Base-by-base conservation (phyloP, 2,797 vertebrate genomes). In the Hozukius guyotensis region DNA sequence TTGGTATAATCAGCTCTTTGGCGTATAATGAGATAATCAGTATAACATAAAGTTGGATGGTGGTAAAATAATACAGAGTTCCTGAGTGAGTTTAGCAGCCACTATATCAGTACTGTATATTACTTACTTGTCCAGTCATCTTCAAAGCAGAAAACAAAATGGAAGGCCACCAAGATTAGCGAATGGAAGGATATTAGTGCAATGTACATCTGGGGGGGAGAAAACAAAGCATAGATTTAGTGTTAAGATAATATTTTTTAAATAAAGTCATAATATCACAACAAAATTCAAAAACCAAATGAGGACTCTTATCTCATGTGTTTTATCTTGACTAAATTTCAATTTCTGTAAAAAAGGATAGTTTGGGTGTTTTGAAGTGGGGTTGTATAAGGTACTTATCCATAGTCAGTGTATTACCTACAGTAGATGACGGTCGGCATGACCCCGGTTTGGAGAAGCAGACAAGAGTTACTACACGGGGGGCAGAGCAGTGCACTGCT, bases 121-220 rank as follows among this genome's bases (percentile, higher is more conserved):
- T 81, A 97, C 98, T 98, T 92, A 99, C 99, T 99, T 87, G 96
- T 92, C 98, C 98, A 99, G 89, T 99, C 97, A 90, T 98, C 96
- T 92, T 99, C 98, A 87, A 99, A 97, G 95, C 98, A 99, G 92
- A 97, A 96, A 78, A 99, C 90, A 87, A 99, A 99, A 90, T 99
- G 98, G 91, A 99, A 95, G 81, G 96, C 97, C 90, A 97, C 98
- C 98, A 99, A 96, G 88, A 97, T 64, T 65, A 99, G 95, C 31
- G 98, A 93, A 82, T 99, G 98, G 88, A 99, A 90, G 73, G 99
- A 99, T 90, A 99, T 98, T 91, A 99, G 96, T 81, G 99, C 96
- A 94, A 99, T 99, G 96, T 99, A 99, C 99, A 99, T 98, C 99
- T 99, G 96, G 6, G 5, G 1, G 6, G 5, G 25, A 46, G 83